These are phyloP conservation scores for Morus bassanus DNA, from an alignment of 2,797 vertebrate species.

Conservation along the genomic window DNA sequence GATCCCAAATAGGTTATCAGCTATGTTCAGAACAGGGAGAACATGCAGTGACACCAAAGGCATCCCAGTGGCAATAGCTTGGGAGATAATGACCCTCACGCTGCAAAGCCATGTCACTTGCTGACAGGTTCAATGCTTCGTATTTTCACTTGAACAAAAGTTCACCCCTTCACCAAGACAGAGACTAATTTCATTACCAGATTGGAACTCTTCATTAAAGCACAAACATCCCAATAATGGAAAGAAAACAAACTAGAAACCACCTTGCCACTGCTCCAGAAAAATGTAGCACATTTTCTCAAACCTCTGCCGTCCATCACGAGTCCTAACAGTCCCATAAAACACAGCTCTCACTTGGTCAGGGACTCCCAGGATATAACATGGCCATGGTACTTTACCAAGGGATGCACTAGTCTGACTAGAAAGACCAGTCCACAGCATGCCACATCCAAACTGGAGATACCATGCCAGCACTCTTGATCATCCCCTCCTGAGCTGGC, in stretches of 20 bases:
- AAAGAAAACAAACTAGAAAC: not conserved
- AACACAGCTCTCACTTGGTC: not conserved
- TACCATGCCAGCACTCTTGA: not conserved
- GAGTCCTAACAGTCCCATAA: not conserved
- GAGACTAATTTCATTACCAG: too few relatives aligned
- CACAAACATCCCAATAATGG: not conserved
- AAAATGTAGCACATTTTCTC: not conserved
- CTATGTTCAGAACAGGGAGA: not conserved
- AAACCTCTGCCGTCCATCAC: not conserved
- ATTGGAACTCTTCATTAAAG: not conserved
- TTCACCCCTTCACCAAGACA: not conserved
- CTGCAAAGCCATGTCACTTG: not conserved
- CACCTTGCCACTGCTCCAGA: not conserved
- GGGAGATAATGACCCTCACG: not conserved
- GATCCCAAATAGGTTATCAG: not conserved
- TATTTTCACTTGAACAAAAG: not conserved
- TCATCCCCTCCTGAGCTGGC: not conserved
- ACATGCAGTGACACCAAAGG: not conserved
- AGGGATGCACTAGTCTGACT: not conserved
- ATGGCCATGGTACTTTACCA: not conserved
- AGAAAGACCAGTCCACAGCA: too few relatives aligned
- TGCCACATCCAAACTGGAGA: not conserved
- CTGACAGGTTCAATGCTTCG: not conserved
- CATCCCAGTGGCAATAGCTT: not conserved
- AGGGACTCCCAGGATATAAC: not conserved